phyloP scores from a whole-genome alignment of 2,113 vertebrate species.

The Tupaia tana region DNA sequence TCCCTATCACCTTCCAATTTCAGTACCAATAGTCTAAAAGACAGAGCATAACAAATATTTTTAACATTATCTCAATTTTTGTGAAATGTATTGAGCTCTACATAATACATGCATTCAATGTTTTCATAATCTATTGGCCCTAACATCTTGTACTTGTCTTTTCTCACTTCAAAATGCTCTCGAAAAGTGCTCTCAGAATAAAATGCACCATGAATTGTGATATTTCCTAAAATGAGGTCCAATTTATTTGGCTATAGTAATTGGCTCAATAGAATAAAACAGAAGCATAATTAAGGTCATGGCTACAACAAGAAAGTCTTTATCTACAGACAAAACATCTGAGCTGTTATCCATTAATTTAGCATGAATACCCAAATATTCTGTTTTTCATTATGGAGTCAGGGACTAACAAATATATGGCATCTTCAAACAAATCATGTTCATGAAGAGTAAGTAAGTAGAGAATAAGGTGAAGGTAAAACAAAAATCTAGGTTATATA shows the following conservation, averaged over 20 bases:
- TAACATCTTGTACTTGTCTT: not conserved
- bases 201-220: not conserved
- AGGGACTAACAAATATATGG: not conserved
- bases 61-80: constrained; percentile 21
- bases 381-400: not conserved
- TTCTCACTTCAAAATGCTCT: not conserved
- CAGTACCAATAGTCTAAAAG: not conserved
- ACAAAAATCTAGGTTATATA: not conserved
- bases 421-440: not conserved
- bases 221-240: not conserved
- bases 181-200: not conserved
- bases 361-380: not conserved
- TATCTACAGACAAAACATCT: constrained; percentile 11
- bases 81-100: not conserved
- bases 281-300: not conserved
- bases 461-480: not conserved
- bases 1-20: not conserved
- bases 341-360: not conserved
- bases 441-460: not conserved
- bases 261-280: not conserved
- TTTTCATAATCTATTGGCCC: not conserved
- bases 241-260: constrained; percentile 20
- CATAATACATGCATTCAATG: not conserved
- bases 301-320: not conserved
- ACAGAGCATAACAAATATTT: not conserved